Evolutionary conservation across 2,888 invertebrate genomes (phyloP), one percentile per base, ranked within the genome.

Genomic region (Lithophane semibrunnea): DNA sequence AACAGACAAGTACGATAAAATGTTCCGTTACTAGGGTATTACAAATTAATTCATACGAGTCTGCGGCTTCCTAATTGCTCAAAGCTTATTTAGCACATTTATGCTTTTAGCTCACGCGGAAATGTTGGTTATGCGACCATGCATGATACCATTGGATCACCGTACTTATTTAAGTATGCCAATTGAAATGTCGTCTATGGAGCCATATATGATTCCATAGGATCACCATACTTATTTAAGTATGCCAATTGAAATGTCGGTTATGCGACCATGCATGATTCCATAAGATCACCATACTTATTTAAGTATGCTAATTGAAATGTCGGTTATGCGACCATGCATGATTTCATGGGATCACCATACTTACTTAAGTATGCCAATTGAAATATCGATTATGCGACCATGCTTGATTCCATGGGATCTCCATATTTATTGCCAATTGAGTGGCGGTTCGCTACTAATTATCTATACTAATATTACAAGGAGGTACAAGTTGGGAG

Each of bases 31-130:
- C n/a, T 56, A 29, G 29, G 29, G 29, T 1, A 44, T 63, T 42
- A 58, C 61, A 60, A 67, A 67, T 80, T 73, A 80, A 74, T 67
- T 61, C 66, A 80, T 42, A 58, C 16, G 42, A 67, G 44, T 75
- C 24, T 24, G 37, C 58, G 44, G 52, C 58, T 63, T 71, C 47
- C 21, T 66, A 67, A 77, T 67, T 70, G 54, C 58, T 64, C 10
- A 47, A 52, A 76, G 16, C 56, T 66, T n/a, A n/a, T n/a, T n/a
- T 10, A 24, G 21, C 47, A 47, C 24, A 68, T 37, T 68, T 16
- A 54, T 71, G 56, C 77, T 68, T 77, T 77, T 8, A 66, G 9
- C 21, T 18, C 10, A 56, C 18, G 24, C 24, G 49, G 52, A 66
- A 66, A 69, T 18, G 21, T 56, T 7, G 24, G 24, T 9, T 73